Conservation (phyloP, 2,888 invertebrate species). For the Teinopalpus imperialis region DNA sequence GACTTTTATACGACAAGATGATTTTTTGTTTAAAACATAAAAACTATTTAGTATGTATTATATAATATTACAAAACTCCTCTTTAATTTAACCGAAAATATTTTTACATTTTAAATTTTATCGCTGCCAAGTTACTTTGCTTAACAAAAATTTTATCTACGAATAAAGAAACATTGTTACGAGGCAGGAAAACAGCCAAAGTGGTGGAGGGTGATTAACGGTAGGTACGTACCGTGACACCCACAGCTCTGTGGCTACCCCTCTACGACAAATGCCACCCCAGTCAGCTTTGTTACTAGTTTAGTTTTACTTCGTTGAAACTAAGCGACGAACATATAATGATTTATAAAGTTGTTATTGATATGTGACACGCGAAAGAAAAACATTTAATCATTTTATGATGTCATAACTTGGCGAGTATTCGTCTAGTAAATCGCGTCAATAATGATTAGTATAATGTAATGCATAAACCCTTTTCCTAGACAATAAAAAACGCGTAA, state of each 20-base stretch:
- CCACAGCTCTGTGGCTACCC: conserved; percentile 24
- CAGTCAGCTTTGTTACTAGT: conserved; percentile 25
- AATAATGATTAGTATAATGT: too few species aligned
- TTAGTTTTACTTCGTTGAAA: conserved; percentile 20
- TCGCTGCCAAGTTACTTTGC: not conserved
- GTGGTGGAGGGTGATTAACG: conserved; percentile 28
- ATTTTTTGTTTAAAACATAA: too few species aligned
- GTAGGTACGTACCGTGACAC: conserved; percentile 25
- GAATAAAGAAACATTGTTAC: conserved; percentile 22
- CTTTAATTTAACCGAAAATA: not conserved
- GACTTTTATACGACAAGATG: too few species aligned
- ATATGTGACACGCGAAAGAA: not conserved
- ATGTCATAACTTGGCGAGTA: too few species aligned
- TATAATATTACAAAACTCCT: too few species aligned
- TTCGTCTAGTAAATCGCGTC: too few species aligned
- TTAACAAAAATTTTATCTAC: conserved; percentile 10
- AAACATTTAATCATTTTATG: too few species aligned
- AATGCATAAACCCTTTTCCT: too few species aligned
- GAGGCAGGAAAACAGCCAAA: conserved; percentile 23
- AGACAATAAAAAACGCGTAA: too few species aligned
- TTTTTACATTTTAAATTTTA: not conserved
- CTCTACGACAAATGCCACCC: conserved; percentile 26
- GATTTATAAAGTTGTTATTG: not conserved
- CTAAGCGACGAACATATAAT: conserved; percentile 14
- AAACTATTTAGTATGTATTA: too few species aligned